Base-by-base conservation (phyloP, 2,888 invertebrate genomes). In the Idaea aversata region DNA sequence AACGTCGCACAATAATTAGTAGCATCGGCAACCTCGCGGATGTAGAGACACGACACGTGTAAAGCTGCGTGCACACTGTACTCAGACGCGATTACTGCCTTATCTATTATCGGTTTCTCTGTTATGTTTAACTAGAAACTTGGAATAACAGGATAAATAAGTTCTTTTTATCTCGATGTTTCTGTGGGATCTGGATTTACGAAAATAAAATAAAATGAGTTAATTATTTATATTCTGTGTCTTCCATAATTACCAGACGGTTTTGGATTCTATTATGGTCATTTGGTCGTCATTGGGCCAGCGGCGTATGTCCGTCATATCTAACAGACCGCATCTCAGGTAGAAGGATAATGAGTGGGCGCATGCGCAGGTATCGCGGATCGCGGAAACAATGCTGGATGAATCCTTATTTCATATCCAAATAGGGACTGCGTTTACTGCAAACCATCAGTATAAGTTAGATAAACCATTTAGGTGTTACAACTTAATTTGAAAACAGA, bases 311-410 rank as follows among this genome's bases (percentile, higher is more conserved):
- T 59, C 6, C 59, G 34, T 47, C 47, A 65, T 63, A 68, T 59
- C 34, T 61, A 61, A 66, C 59, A 63, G 60, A 47, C 13, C 34
- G 38, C 73, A 72, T 61, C 69, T 65, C 80, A 82, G 81, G 80
- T 81, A 82, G 78, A 75, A 67, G 77, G 78, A 79, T 86, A 87
- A 87, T 86, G 84, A 86, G 80, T 70, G 63, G 68, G 75, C 81
- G 13, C 10, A 80, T 69, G 64, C 67, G 75, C 81, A 86, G 83
- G 84, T 82, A 82, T 74, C 73, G 75, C 73, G 73, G 70, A 66
- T 71, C 72, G 68, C 74, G 76, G 74, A 75, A 76, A 76, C 77
- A 77, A 76, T 65, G 69, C 70, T 66, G 66, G 68, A 64, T 65
- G 63, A 69, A 25, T 70, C 69, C 69, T 70, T 70, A 69, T 67